phyloP scores from a whole-genome alignment of 2,113 vertebrate species.

The Cynocephalus volans region DNA sequence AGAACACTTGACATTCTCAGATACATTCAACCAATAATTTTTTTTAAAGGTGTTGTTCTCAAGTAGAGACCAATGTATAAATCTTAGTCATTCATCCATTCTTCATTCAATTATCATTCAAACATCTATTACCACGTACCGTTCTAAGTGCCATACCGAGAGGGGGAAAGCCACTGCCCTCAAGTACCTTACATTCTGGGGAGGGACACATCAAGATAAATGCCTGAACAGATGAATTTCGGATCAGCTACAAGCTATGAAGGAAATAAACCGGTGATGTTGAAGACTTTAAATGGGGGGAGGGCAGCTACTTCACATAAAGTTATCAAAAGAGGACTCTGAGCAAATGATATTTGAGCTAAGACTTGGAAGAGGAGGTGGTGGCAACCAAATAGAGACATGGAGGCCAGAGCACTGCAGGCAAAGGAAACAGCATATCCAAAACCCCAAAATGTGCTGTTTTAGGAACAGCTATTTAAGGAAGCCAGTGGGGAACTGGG shows the following conservation, averaged over 20 bases:
- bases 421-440: neutral
- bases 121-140: neutral
- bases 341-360: neutral
- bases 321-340: neutral
- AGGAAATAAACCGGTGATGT: neutral
- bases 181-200: neutral
- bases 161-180: neutral
- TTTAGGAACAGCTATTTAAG: neutral
- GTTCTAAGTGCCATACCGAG: neutral
- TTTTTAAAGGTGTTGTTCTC: neutral
- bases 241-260: neutral
- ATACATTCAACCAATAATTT: neutral
- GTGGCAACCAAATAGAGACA: neutral
- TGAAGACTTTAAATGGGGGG: neutral
- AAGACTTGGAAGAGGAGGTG: neutral
- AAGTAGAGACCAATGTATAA: neutral
- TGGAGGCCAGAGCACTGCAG: rapidly evolving
- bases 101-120: neutral
- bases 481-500: neutral
- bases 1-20: neutral
- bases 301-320: neutral
- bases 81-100: neutral
- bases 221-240: neutral
- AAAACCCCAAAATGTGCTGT: neutral
- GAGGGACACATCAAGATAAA: neutral